Percentiles rank a stretch among this genome's conserved stretches.
These are phyloP conservation scores for Pungitius pungitius DNA, from an alignment of 2,113 vertebrate genomes.

Conservation along the genomic window DNA sequence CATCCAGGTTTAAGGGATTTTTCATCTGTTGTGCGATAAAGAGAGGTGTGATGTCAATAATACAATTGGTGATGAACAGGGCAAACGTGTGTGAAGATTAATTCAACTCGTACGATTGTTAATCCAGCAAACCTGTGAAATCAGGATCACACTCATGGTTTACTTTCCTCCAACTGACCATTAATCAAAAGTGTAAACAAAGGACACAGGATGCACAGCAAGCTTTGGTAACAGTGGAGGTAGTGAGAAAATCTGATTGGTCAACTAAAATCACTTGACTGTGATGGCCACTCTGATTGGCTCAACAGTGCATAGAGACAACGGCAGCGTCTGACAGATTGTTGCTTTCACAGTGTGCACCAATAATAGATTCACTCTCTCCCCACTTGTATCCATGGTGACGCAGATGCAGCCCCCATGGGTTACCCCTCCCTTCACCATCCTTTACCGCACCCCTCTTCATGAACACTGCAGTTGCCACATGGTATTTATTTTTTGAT, in stretches of 20 bases:
- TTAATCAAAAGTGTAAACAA: conserved; percentile 31
- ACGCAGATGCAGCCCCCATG: conserved; percentile 57
- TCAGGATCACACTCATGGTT: background rate
- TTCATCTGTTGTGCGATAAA: background rate
- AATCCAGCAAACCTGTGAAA: conserved; percentile 17
- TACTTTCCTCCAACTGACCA: conserved; percentile 14
- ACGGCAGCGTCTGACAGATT: conserved; percentile 49
- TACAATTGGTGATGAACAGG: background rate
- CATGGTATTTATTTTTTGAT: conserved; percentile 18
- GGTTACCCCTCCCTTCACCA: conserved; percentile 42
- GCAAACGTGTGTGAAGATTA: background rate
- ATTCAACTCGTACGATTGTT: conserved; percentile 4
- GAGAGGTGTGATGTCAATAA: conserved; percentile 26
- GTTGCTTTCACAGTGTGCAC: conserved; percentile 46
- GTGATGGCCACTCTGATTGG: conserved; percentile 64
- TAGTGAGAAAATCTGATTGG: conserved; percentile 59
- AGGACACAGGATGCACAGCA: conserved; percentile 12
- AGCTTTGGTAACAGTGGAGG: conserved; percentile 25
- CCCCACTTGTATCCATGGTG: conserved; percentile 65
- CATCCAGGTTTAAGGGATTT: background rate
- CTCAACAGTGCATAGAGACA: conserved; percentile 63
- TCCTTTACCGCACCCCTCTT: conserved; percentile 37
- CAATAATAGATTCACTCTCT: conserved; percentile 59
- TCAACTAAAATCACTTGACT: conserved; percentile 39
- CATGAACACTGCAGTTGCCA: conserved; percentile 39